Evolutionary conservation across 1,140 invertebrate genomes (phyloP).

Genomic region (Drosophila nikananu): DNA sequence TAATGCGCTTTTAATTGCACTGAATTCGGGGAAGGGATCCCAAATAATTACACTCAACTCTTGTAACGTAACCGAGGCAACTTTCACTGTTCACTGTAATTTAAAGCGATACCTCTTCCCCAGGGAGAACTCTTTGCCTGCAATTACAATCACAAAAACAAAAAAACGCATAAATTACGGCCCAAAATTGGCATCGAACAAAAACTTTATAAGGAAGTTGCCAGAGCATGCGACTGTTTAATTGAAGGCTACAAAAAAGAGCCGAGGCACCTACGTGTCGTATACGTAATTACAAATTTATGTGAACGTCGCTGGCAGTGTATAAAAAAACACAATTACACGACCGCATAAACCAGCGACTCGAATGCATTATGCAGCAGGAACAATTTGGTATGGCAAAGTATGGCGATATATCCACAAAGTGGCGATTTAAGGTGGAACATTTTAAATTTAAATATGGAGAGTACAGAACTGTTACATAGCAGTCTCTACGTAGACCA

Average conservation of each 20-base stretch:
- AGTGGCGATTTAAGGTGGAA: too few relatives aligned
- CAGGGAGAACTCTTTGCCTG: conserved; percentile 56
- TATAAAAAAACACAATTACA: conserved; percentile 57
- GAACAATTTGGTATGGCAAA: conserved; percentile 19
- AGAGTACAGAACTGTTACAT: too few relatives aligned
- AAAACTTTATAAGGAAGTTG: conserved; percentile 77
- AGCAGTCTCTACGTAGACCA: too few relatives aligned
- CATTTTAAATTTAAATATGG: background rate
- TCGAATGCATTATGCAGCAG: conserved; percentile 66
- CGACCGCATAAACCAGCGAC: conserved; percentile 17
- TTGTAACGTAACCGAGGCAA: conserved; percentile 29
- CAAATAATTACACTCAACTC: conserved; percentile 41
- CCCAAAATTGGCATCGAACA: conserved; percentile 64
- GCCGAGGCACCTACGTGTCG: conserved; percentile 67
- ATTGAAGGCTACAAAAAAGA: conserved; percentile 57
- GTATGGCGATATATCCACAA: background rate
- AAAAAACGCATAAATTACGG: conserved; percentile 75
- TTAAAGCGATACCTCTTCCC: conserved; percentile 47
- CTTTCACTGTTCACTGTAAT: conserved; percentile 63
- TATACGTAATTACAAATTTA: conserved; percentile 83
- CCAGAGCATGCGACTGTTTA: conserved; percentile 50
- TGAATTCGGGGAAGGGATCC: background rate
- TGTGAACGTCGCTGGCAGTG: conserved; percentile 60
- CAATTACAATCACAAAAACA: conserved; percentile 63
- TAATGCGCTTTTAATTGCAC: conserved; percentile 79